Evolutionary conservation across 1,140 invertebrate genomes (phyloP), one percentile per base, ranked within the genome.

Genomic region (Drosophila pseudoobscura): DNA sequence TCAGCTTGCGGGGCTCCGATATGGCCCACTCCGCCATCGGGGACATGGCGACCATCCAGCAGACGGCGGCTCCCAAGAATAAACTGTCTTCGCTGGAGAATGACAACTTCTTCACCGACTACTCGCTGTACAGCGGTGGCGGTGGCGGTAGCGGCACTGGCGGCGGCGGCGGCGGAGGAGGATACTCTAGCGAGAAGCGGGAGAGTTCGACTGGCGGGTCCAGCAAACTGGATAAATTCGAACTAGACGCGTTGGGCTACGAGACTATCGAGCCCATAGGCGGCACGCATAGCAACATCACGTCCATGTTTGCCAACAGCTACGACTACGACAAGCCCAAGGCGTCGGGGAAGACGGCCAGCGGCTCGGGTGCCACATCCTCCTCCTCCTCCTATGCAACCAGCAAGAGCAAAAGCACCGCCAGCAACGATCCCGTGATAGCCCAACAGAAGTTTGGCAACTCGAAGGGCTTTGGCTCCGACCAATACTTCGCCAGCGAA

Each of bases 391-490:
- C 49, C 2, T 47, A 57, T 3, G 7, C 50, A 1, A 17, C 43
- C 15, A 71, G 15, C 35, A 72, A 72, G 39, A 88, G 52, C 29
- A 87, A 83, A 62, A 77, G 51, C 45, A 54, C 39, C 35, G 55
- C 22, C 20, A 66, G 49, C 29, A 72, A 68, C 39, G 83, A 88
- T 59, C 83, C 83, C 7, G 79, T 84, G 17, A 95, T 95, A 65
- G 97, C 97, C 9, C 97, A 97, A 87, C 97, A 97, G 90, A 99
- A 99, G 93, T 99, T 99, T 92, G 98, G 97, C 22, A 95, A 96
- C 85, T 98, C 98, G 5, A 99, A 99, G 93, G 96, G 97, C 2
- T 99, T 99, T 79, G 99, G 98, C 61, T 99, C 98, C 0, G 97
- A 98, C 90, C 98, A 99, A 93, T 99, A 95, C 92, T 99, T 99